These are phyloP conservation scores for Macrostomum lignano DNA, from an alignment of 1,140 invertebrate species.

Conservation along the genomic window DNA sequence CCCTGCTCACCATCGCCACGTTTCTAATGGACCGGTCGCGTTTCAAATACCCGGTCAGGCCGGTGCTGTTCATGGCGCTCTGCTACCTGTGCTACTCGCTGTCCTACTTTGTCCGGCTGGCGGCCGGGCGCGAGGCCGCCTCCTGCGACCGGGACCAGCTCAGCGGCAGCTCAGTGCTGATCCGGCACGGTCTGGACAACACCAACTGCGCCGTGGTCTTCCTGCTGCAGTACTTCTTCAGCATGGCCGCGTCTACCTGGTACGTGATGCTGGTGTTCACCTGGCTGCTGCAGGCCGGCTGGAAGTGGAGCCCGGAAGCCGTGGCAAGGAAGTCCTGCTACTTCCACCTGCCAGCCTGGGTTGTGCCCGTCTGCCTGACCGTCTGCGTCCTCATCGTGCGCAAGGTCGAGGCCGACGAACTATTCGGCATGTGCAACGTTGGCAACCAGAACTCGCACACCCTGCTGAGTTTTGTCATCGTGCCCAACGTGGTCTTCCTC, in stretches of 20 bases:
- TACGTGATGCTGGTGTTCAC: slow-evolving; percentile 47
- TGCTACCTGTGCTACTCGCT: slow-evolving; percentile 78
- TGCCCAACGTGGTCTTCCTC: slow-evolving; percentile 30
- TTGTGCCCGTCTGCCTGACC: slow-evolving; percentile 49
- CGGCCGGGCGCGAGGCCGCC: slow-evolving; percentile 36
- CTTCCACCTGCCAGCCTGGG: slow-evolving; percentile 55
- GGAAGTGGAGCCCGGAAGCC: slow-evolving; percentile 60
- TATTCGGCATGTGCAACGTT: slow-evolving; percentile 59
- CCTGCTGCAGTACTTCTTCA: slow-evolving; percentile 59
- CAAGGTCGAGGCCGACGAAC: slow-evolving; percentile 38
- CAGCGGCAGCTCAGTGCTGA: slow-evolving; percentile 33
- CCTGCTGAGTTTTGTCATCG: slow-evolving; percentile 30
- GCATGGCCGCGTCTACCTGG: slow-evolving; percentile 53
- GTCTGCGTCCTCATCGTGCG: slow-evolving; percentile 54
- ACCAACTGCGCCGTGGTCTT: slow-evolving; percentile 54
- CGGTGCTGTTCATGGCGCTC: slow-evolving; percentile 84
- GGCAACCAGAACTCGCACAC: slow-evolving; percentile 53
- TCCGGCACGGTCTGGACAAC: slow-evolving; percentile 50
- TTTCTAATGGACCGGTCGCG: slow-evolving; percentile 36
- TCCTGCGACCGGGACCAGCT: slow-evolving; percentile 33
- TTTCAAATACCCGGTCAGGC: slow-evolving; percentile 83
- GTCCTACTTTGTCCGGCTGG: slow-evolving; percentile 53
- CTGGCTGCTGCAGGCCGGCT: slow-evolving; percentile 50
- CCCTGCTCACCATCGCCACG: slow-evolving; percentile 23
- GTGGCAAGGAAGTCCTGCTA: slow-evolving; percentile 49